phyloP scores from a whole-genome alignment of 2,113 vertebrate species.

The Vombatus ursinus region DNA sequence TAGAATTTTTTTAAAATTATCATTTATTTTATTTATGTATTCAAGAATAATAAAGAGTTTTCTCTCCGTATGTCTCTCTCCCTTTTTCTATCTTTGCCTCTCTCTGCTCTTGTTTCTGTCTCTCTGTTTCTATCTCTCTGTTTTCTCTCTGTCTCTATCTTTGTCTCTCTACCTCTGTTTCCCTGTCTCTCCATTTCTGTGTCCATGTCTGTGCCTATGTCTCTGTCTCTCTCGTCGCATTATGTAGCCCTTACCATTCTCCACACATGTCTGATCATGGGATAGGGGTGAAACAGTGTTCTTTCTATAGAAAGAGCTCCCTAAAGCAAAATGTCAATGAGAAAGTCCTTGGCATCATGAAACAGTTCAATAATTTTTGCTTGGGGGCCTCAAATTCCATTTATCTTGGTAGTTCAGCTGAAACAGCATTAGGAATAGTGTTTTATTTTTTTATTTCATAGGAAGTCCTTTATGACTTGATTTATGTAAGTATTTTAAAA shows the following conservation, averaged over 20 bases:
- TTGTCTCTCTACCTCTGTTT: neutral
- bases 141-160: neutral
- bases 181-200: neutral
- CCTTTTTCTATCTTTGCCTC: neutral
- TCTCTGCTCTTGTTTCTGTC: neutral
- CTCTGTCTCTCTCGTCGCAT: neutral
- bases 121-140: too few species aligned
- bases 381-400: neutral
- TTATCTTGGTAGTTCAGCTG: neutral
- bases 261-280: neutral
- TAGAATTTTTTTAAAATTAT: neutral
- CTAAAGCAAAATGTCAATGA: neutral
- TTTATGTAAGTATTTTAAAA: neutral
- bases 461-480: neutral
- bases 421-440: neutral
- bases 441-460: neutral
- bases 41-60: neutral
- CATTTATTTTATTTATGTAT: neutral
- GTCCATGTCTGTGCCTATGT: too few species aligned
- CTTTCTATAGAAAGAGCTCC: neutral
- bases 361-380: neutral
- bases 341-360: neutral
- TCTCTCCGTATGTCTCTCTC: neutral
- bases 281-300: too few species aligned
- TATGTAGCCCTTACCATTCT: neutral